These are phyloP conservation scores for Pararge aegeria DNA, from an alignment of 1,140 invertebrate species.

Conservation along the genomic window DNA sequence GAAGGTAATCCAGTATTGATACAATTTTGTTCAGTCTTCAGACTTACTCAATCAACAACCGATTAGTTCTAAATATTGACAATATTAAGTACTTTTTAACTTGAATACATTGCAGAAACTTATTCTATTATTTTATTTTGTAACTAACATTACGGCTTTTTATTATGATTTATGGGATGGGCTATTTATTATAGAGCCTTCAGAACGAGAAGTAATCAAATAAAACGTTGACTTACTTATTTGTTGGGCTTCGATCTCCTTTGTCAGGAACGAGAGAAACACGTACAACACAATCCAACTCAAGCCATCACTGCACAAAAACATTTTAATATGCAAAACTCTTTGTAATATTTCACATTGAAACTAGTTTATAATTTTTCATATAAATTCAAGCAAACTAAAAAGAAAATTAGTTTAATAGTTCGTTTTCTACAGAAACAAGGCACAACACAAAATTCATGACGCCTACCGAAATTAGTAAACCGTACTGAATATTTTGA, in stretches of 20 bases:
- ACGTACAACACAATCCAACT: conserved; percentile 58
- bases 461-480: not conserved
- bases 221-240: conserved; percentile 52
- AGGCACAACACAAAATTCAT: not conserved
- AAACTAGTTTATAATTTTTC: not conserved
- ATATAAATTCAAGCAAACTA: not conserved
- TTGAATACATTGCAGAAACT: no score
- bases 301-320: conserved; percentile 49
- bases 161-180: not conserved
- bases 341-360: conserved; percentile 22
- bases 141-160: no score
- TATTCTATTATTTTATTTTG: no score
- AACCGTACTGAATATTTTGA: not conserved
- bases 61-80: no score
- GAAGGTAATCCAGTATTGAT: no score
- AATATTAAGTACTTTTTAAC: no score
- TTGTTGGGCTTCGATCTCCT: conserved; percentile 56
- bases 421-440: not conserved
- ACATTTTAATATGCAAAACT: conserved; percentile 54
- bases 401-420: not conserved
- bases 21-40: no score
- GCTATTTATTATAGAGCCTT: not conserved
- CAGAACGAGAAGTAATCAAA: conserved; percentile 3
- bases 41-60: no score
- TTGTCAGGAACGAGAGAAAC: conserved; percentile 63